Percentiles rank a stretch among this genome's conserved stretches.
These are phyloP conservation scores for Apogon talboti DNA, from an alignment of 2,797 vertebrate genomes.

Conservation along the genomic window DNA sequence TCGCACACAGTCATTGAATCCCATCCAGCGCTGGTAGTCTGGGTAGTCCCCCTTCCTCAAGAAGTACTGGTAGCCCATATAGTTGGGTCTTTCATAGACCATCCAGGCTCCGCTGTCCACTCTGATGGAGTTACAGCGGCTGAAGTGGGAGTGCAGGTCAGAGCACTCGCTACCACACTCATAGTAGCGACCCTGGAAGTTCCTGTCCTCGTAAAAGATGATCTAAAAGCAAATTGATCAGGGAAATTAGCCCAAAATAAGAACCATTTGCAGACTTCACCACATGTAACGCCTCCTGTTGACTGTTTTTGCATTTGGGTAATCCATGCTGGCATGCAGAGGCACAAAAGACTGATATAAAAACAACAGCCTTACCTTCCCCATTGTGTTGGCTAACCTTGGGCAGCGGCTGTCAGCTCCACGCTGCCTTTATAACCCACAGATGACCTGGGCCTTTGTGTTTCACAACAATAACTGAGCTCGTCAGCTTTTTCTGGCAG, in stretches of 20 bases:
- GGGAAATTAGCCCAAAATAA: slow-evolving; percentile 74
- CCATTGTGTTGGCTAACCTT: slow-evolving; percentile 68
- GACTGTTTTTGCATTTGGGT: slow-evolving; percentile 7
- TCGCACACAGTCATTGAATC: slow-evolving; percentile 89
- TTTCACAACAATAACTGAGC: slow-evolving; percentile 52
- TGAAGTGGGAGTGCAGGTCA: slow-evolving; percentile 90
- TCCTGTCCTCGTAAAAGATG: too few species aligned
- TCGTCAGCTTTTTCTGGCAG: slow-evolving; percentile 73
- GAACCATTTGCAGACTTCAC: too few species aligned
- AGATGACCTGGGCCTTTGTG: slow-evolving; percentile 67
- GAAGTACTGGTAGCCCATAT: slow-evolving; percentile 90
- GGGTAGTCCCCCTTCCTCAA: slow-evolving; percentile 91
- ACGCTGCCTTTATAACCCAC: slow-evolving; percentile 75
- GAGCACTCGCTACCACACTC: slow-evolving; percentile 92
- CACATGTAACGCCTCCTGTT: slow-evolving; percentile 72
- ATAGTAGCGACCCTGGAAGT: slow-evolving; percentile 91
- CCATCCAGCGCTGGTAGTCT: slow-evolving; percentile 92
- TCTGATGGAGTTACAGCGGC: slow-evolving; percentile 92
- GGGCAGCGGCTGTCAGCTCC: slow-evolving; percentile 22
- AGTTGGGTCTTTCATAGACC: slow-evolving; percentile 91
- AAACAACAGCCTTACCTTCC: slow-evolving; percentile 72
- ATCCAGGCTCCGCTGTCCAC: slow-evolving; percentile 93
- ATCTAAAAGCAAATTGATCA: too few species aligned
- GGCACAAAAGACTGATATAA: slow-evolving; percentile 34
- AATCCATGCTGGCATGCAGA: slow-evolving; percentile 23